A percentile compares a stretch with the other conserved stretches of the same genome.
phyloP scores from a whole-genome alignment of 2,797 vertebrate species.

The Pelodytes ibericus region DNA sequence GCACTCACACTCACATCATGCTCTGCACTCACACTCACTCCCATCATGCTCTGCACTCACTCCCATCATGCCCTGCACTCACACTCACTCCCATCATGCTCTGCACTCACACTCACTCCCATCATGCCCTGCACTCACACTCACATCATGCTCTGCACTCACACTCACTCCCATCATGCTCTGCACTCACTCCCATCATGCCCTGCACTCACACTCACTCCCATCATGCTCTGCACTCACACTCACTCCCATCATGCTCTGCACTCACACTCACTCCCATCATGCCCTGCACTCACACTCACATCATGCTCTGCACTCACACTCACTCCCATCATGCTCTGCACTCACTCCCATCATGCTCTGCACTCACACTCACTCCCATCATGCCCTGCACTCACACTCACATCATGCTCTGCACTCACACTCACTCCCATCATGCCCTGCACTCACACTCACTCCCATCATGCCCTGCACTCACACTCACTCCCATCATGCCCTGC shows the following conservation, averaged over 20 bases:
- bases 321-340: neutral
- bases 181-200: neutral
- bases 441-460: neutral
- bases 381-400: neutral
- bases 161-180: neutral
- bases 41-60: no score
- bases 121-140: no score
- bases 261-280: neutral
- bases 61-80: no score
- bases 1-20: no score
- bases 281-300: no score
- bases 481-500: neutral
- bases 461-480: neutral
- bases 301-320: no score
- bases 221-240: neutral
- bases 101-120: neutral
- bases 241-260: neutral
- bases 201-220: neutral
- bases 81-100: constrained; percentile 12
- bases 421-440: neutral
- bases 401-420: neutral
- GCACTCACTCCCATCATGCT: neutral
- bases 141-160: no score
- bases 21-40: no score
- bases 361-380: neutral